Percentiles rank a stretch among this genome's conserved stretches.
Conservation (phyloP, 2,797 vertebrate species). For the Eulemur albifrons region DNA sequence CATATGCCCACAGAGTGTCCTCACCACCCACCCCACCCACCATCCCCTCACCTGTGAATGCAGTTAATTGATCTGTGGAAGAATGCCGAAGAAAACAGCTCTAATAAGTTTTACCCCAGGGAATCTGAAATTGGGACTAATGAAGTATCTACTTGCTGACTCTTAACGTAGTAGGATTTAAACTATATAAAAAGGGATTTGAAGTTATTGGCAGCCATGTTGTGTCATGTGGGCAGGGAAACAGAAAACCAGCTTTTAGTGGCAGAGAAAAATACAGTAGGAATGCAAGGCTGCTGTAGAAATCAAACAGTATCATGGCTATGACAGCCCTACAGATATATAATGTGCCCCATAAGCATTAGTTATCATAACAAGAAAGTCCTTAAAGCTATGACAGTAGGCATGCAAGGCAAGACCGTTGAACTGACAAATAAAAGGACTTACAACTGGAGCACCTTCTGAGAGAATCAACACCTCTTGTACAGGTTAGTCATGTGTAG, state of each 20-base stretch:
- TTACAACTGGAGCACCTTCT: not conserved
- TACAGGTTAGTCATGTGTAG: not conserved
- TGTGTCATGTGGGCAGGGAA: not conserved
- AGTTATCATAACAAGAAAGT: not conserved
- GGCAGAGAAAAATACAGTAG: not conserved
- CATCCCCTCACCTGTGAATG: not conserved
- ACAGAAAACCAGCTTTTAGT: not conserved
- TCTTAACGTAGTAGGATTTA: not conserved
- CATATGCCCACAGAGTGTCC: not conserved
- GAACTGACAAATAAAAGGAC: not conserved
- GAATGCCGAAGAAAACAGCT: not conserved
- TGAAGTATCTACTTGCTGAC: not conserved
- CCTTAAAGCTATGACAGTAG: not conserved
- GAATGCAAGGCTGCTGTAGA: not conserved
- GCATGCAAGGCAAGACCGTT: not conserved
- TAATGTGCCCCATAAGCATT: not conserved
- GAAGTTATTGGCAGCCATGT: not conserved
- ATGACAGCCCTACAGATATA: not conserved
- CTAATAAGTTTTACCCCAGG: not conserved
- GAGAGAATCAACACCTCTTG: not conserved
- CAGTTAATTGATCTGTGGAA: not conserved
- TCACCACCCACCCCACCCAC: not conserved
- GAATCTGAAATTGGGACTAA: not conserved
- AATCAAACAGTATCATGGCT: not conserved
- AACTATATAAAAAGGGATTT: not conserved